Evolutionary conservation across 2,888 invertebrate species (phyloP), one percentile per base, ranked within the genome.

Genomic region (Corbicula japonica): DNA sequence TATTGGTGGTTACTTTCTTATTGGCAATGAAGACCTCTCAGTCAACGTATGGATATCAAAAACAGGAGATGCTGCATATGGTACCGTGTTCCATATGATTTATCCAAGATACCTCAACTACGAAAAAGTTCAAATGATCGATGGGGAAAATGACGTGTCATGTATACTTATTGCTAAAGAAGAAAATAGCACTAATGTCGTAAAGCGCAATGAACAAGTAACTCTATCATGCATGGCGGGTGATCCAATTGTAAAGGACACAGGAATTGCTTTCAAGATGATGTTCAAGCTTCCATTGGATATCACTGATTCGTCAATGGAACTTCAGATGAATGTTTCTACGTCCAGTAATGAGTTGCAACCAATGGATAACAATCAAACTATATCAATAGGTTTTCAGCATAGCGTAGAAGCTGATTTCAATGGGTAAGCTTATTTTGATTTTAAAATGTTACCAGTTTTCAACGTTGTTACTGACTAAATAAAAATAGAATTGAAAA

Each of bases 51-150:
- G 65, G 8, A 48, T 89, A n/a, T 71, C 75, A 12, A 89, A 89
- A 66, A 68, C 54, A n/a, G 87, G 86, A 3, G 87, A 89, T 28
- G 83, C 84, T 8, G 84, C 89, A 0, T 87, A 86, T 60, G 82
- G 86, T 0, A 86, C 89, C 0, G 68, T 77, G 4, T 78, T 88
- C 21, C 75, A 73, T 18, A 48, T 88, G 28, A 74, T 35, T 18
- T 86, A 82, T 56, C 88, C 89, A 1, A 65, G 77, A 15, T 58
- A 61, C 10, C 58, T 87, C 3, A 35, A 71, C 8, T 87, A 83
- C 52, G 80, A 72, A 5, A 74, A 81, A 35, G 65, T 73, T 0
- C 52, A 72, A 35, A 65, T 82, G 21, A 23, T 79, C 1, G 30
- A 34, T 1, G 86, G 85, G 4, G 61, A 71, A 2, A 73, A 75